Conservation (phyloP, 2,888 invertebrate genomes). For the Brachynemurus nebulosus region DNA sequence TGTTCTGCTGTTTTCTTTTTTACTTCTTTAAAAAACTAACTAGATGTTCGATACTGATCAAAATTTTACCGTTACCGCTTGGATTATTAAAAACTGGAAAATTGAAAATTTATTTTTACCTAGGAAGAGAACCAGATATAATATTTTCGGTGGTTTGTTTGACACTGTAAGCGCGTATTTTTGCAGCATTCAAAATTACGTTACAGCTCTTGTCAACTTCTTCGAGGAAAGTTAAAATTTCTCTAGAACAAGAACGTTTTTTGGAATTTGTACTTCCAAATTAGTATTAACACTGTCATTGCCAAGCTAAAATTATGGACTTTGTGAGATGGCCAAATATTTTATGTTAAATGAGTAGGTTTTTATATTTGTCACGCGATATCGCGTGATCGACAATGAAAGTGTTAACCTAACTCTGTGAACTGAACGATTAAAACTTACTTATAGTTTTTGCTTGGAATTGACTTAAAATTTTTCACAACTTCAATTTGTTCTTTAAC, state of each 20-base stretch:
- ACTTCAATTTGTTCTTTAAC: background rate
- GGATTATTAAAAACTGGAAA: background rate
- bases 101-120: slow-evolving; percentile 20
- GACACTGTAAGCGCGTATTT: slow-evolving; percentile 23
- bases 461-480: background rate
- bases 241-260: slow-evolving; percentile 42
- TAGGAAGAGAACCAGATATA: slow-evolving; percentile 21
- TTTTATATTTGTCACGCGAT: no score
- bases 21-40: no score
- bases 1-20: no score
- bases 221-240: slow-evolving; percentile 49
- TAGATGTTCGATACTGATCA: no score
- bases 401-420: no score
- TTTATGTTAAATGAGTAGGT: no score
- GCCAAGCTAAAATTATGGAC: no score
- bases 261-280: no score
- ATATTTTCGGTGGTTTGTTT: slow-evolving; percentile 23
- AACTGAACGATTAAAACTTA: background rate
- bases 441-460: background rate
- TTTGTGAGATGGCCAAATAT: no score
- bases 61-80: no score
- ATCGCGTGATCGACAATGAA: no score
- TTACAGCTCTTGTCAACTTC: slow-evolving; percentile 39
- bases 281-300: no score
- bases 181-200: slow-evolving; percentile 25